These are phyloP conservation scores for Cyanocitta stelleri DNA, from an alignment of 2,113 vertebrate genomes.

Conservation along the genomic window DNA sequence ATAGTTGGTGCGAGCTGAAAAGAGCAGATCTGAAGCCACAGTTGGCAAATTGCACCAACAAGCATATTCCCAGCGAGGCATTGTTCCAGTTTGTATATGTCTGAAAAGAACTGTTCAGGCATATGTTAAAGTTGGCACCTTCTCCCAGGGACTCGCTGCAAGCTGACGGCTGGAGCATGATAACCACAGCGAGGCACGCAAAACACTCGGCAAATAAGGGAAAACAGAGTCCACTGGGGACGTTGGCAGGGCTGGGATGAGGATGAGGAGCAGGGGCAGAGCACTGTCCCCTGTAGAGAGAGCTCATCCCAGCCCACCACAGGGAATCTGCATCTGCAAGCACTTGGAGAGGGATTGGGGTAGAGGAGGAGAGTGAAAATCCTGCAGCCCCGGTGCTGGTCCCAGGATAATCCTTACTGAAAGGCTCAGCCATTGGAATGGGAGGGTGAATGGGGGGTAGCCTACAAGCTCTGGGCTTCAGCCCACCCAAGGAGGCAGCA, in stretches of 20 bases:
- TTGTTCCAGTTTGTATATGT: constrained; percentile 67
- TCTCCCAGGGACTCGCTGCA: constrained; percentile 43
- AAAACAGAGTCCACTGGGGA: constrained; percentile 33
- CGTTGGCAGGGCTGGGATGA: accelerated
- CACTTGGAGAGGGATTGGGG: neutral
- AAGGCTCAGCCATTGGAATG: accelerated
- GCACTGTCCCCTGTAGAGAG: neutral
- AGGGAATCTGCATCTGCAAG: neutral
- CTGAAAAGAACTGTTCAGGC: constrained; percentile 63
- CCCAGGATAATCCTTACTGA: neutral
- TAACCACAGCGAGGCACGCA: neutral
- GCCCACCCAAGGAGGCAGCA: neutral
- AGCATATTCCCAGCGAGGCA: constrained; percentile 59
- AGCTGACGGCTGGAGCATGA: constrained; percentile 36
- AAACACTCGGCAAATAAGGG: neutral
- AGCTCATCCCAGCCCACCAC: accelerated
- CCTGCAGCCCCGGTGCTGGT: neutral
- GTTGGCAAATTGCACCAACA: constrained; percentile 66
- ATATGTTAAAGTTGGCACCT: constrained; percentile 63
- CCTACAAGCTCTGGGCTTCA: neutral
- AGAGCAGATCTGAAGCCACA: constrained; percentile 61
- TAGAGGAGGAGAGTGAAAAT: neutral
- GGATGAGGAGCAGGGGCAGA: neutral
- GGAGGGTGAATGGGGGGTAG: neutral
- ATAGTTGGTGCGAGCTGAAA: constrained; percentile 51